Base-by-base conservation (phyloP, 2,113 vertebrate species). In the Coptodon bakossiorum region DNA sequence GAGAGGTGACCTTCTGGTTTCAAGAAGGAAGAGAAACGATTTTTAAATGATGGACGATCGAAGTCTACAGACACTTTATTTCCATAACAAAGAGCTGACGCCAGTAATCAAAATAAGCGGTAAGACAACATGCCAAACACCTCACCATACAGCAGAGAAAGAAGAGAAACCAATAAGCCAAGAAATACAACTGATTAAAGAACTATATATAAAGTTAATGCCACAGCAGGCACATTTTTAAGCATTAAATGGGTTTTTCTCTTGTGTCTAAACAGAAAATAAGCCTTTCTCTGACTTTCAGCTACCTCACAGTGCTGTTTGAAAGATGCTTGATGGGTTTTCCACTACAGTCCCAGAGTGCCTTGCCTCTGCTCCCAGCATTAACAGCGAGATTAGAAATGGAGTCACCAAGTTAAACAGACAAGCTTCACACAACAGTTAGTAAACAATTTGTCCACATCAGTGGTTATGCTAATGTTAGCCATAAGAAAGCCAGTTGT, bases 1-100 rank as follows among this genome's bases (percentile, higher is more conserved):
- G 56, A 88, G 88, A 88, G 1, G 81, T 59, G 29, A 5, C 79
- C 95, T 94, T 80, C 12, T 56, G 88, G 52, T 9, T 5, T 34
- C 9, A 45, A 36, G 9, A 56, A n/a, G 52, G 57, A 6, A 78
- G 24, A 59, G 61, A 54, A 29, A 40, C 2, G 0, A 78, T 78
- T 78, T 78, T 31, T 50, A 19, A 50, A 31, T 12, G 16, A 78
- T 13, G 43, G 27, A n/a, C 10, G 2, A 78, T 50, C 40, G 29
- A 40, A 17, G 14, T 78, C 43, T n/a, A 31, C n/a, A 50, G 27
- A 29, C 24, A 78, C 9, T 50, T 78, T 78, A 78, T 78, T 78
- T n/a, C 27, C 71, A 50, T 50, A 50, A 31, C 24, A 48, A 29
- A 29, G 34, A 22, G 27, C 43, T 31, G 43, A 76, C 2, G 14